Base-by-base conservation (phyloP, 2,113 vertebrate species). In the Redunca redunca region DNA sequence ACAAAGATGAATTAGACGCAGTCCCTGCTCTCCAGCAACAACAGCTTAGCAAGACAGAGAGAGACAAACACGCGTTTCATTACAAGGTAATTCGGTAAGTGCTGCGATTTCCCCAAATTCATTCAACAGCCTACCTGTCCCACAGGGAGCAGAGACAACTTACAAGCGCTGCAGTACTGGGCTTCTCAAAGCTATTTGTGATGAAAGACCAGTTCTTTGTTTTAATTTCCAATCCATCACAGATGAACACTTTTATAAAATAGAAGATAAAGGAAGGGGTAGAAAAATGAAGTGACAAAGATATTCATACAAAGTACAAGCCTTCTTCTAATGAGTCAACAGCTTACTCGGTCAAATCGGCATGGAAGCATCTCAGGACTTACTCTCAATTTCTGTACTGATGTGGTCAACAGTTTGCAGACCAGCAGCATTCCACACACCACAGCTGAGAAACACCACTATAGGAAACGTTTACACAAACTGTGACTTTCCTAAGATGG, bases 401-500 rank as follows among this genome's bases (percentile, higher is more conserved):
- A 3, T 50, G 5, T 36, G 0, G 21, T 6, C 3, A 17, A 14
- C 64, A 25, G 60, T 21, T 2, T 28, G 23, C 19, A 23, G 81
- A 28, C 25, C 6, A 36, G 64, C 17, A 10, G 17, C 71, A 21
- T 36, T 30, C 48, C 78, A 17, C 1, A 4, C 77, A n/a, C 33
- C 36, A 28, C 33, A 4, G 88, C 1, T 14, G 21, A 14, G 81
- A 1, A 4, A 55, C 19, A 28, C 1, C 1, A 10, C 53, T 9
- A 6, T 0, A 2, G 33, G 5, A 7, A 1, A 30, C 5, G 26
- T 43, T 52, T 7, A 6, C 2, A 17, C 4, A 2, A 0, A 28
- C 10, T 15, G 7, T 1, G 6, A 6, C 64, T 13, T 43, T 43
- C 62, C 88, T 33, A 25, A 50, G 60, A 19, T 4, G 55, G 17